Evolutionary conservation across 2,888 invertebrate genomes (phyloP), one percentile per base, ranked within the genome.

Genomic region (Halocaridina rubra): DNA sequence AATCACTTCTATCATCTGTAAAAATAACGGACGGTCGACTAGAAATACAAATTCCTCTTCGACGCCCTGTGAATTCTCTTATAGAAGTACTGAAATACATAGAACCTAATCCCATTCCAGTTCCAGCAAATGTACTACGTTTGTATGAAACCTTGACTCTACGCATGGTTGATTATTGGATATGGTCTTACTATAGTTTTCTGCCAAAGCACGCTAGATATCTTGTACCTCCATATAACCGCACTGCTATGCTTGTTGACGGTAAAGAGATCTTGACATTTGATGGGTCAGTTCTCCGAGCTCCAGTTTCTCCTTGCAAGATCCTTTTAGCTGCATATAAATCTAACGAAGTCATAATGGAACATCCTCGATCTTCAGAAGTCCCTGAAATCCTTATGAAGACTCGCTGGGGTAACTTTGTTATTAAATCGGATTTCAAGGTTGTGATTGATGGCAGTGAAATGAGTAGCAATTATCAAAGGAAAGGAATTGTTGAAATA

Each of bases 231-330:
- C 72, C 82, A 7, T 84, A 39, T 30, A 77, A 59, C 33, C 30
- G 33, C 4, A 61, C 78, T 16, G 82, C 82, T 32, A 61, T 78
- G 39, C 72, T 84, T 19, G 78, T 84, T 7, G 61, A 29, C 22
- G 82, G 74, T 24, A 77, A 71, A 4, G 72, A 84, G 59, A 72
- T 84, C 32, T 29, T 84, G 13, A 84, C 82, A 10, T 84, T 84
- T 46, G 82, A 84, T 32, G 82, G 82, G 13, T 59, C 24, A 59
- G 46, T 78, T 2, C 72, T 84, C 3, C 75, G 78, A 19, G 72
- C 22, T 4, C 78, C 77, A 30, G 77, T 61, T 22, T 78, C 78
- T 32, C 61, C 33, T 22, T 84, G 82, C 29, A 61, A 84, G 77
- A 78, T 84, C 19, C 24, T 77, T n/a, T 32, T 77, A 32, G 76